Evolutionary conservation across 2,888 invertebrate species (phyloP).

Genomic region (Ferrisia virgata): DNA sequence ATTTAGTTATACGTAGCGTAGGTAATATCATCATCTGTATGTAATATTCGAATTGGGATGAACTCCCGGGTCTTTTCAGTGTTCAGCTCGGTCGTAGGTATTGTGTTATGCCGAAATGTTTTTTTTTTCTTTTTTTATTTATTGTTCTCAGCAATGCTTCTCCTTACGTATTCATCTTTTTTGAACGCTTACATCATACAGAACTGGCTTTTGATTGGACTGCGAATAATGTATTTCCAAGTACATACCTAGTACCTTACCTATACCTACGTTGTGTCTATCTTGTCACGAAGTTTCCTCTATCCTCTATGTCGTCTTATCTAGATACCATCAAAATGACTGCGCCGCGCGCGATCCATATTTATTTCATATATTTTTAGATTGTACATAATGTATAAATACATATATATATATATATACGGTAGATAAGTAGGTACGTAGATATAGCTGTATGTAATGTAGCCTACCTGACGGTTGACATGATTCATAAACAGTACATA

Average conservation of each 20-base stretch:
- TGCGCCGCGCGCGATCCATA: neutral
- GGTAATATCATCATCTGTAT: neutral
- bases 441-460: no score
- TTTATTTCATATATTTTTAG: neutral
- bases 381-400: no score
- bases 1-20: neutral
- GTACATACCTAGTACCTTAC: no score
- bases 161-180: neutral
- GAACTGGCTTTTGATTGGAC: neutral
- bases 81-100: neutral
- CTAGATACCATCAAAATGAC: neutral
- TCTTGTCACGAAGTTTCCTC: neutral
- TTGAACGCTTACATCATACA: neutral
- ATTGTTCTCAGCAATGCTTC: neutral
- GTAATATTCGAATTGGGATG: neutral
- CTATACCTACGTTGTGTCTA: neutral
- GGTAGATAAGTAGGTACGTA: no score
- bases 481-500: conserved; percentile 2
- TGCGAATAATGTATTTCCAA: no score
- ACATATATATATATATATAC: no score
- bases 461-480: neutral
- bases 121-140: no score
- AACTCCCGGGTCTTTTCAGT: neutral
- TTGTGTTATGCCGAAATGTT: neutral
- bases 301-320: no score